Evolutionary conservation across 2,888 invertebrate species (phyloP), one percentile per base, ranked within the genome.

Genomic region (Bruchidius siliquastri): DNA sequence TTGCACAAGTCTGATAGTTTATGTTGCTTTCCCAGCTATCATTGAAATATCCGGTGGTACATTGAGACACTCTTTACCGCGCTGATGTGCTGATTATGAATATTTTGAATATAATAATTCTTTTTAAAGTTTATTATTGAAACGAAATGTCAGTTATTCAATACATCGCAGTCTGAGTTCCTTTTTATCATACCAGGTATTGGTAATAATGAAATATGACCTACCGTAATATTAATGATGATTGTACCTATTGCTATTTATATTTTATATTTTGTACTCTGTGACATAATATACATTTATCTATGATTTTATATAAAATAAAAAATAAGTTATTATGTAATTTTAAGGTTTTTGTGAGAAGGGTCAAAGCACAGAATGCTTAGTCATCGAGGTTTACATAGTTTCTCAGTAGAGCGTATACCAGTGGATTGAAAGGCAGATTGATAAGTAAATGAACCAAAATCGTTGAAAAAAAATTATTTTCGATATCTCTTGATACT

Each of bases 211-310:
- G 77, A 77, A 78, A 73, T 78, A 78, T 80, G 32, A 78, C 77
- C 81, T 21, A 78, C 78, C 81, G 79, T 80, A 79, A 83, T 83
- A 82, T 75, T 77, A 74, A 75, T 74, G 71, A 75, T 76, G 73
- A 77, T 80, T 83, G 82, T 85, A 84, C 82, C 83, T 84, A 84
- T 81, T 83, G 82, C 83, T 86, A 85, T 86, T 85, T 85, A 85
- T 86, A 86, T 84, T 84, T 83, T 86, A 84, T 85, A 86, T 86
- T 86, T 86, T 86, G 84, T 86, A 86, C 83, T 83, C 82, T 85
- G 84, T 85, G 84, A 85, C 83, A 85, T 83, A 85, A 81, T 86
- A 85, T 86, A 86, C 85, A 86, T 85, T 84, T 85, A 82, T 84
- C 82, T 84, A 85, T 84, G 85, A 84, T 85, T 86, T 86, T 86